Evolutionary conservation across 92 coral and sea anemone species (phyloP), one percentile per base, ranked within the genome.

Genomic region (Actinernus sp.): DNA sequence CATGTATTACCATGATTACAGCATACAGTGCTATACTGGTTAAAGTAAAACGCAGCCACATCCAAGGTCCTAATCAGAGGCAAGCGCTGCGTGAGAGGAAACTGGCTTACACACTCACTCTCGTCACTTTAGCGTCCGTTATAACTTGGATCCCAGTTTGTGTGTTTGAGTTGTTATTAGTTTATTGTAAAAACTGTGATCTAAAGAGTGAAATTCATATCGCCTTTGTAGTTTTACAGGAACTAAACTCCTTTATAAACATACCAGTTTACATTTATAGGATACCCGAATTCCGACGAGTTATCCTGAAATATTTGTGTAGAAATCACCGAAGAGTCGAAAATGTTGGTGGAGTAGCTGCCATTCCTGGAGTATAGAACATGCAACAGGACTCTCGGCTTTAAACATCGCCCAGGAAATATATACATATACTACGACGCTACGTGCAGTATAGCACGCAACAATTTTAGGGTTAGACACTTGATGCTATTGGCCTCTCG

Each of bases 91-190:
- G n/a, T 48, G 72, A 65, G 58, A 39, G 59, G 50, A 65, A 49
- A 32, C 60, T 65, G 34, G 72, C 72, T 23, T 48, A 48, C 72
- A 65, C 72, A 38, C 55, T 65, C 2, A 39, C 50, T 4, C 32
- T 65, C 14, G 72, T 65, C 72, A 65, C 72, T 58, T 59, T 65
- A 65, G 72, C 72, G 25, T 65, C 72, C 1, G 72, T 65, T 33
- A 11, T 49, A n/a, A 65, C 72, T 0, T 65, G 72, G 72, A 59
- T 58, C 5, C 72, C 72, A 14, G 48, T 48, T 17, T 48, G 50
- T 22, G 72, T 65, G 47, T 65, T 48, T 49, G 48, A 29, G 13
- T 45, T 65, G 6, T 37, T 65, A 16, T 30, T 36, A 19, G n/a
- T n/a, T n/a, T 65, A 46, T 32, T 50, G 50, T 36, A 48, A 59